Conservation (phyloP, 1,140 invertebrate species). For the Ips typographus region DNA sequence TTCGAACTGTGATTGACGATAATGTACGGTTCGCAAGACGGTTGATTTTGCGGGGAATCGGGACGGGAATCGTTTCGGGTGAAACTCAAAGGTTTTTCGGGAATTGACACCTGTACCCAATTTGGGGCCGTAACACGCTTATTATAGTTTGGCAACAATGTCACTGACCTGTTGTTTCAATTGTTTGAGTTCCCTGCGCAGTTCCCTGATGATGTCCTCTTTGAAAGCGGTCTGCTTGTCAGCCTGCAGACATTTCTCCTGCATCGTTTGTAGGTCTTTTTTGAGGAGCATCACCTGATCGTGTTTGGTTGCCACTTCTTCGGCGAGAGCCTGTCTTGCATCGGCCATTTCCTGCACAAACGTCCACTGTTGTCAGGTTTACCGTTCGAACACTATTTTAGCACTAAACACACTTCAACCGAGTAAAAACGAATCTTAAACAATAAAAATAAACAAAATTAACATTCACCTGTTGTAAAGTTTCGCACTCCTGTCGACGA, state of each 20-base stretch:
- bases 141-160: no score
- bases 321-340: conserved; percentile 53
- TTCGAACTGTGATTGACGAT: conserved; percentile 36
- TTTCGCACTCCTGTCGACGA: conserved; percentile 37
- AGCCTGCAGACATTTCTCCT: conserved; percentile 54
- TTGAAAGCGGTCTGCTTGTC: conserved; percentile 56
- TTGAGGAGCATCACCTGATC: conserved; percentile 51
- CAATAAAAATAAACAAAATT: not conserved
- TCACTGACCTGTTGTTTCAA: conserved; percentile 42
- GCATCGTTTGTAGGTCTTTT: conserved; percentile 51
- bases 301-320: conserved; percentile 57
- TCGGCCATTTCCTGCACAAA: conserved; percentile 50
- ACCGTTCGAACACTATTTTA: conserved; percentile 4
- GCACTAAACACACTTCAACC: not conserved
- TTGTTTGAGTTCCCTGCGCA: conserved; percentile 56
- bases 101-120: conserved; percentile 27
- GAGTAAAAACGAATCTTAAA: not conserved
- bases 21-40: conserved; percentile 23
- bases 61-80: not conserved
- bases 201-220: conserved; percentile 58
- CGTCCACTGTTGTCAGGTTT: not conserved
- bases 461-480: conserved; percentile 37
- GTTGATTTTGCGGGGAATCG: not conserved
- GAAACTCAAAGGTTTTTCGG: conserved; percentile 27
- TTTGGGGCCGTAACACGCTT: not conserved